Evolutionary conservation across 2,797 vertebrate species (phyloP).

Genomic region (Tapirus indicus): DNA sequence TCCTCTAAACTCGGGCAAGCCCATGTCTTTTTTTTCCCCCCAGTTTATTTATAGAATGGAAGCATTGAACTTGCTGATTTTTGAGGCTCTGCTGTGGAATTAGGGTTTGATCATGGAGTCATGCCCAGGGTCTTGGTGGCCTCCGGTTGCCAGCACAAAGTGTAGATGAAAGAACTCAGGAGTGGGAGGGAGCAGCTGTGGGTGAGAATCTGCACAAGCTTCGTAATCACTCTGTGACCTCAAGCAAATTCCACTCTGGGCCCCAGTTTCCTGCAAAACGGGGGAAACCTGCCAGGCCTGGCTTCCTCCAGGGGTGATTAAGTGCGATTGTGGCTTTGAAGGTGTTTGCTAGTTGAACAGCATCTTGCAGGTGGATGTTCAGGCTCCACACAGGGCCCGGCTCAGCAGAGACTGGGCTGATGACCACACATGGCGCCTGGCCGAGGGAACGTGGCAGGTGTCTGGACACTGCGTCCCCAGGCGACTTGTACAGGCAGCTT

Average conservation of each 20-base stretch:
- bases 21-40: neutral
- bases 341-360: neutral
- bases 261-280: neutral
- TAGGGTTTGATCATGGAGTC: neutral
- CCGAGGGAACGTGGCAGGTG: conserved; percentile 76
- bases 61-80: neutral
- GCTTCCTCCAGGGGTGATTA: neutral
- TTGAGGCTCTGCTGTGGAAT: neutral
- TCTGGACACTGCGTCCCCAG: conserved; percentile 70
- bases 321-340: neutral
- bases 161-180: neutral
- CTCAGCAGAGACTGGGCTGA: neutral
- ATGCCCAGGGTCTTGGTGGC: neutral
- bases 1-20: neutral
- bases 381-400: rapidly evolving
- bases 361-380: neutral
- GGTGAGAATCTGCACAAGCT: neutral
- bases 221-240: neutral
- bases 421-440: neutral
- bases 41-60: neutral
- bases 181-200: neutral
- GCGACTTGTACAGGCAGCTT: conserved; percentile 73
- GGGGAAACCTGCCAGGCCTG: neutral
- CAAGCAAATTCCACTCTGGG: neutral
- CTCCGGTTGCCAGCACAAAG: no score